Evolutionary conservation across 1,140 invertebrate genomes (phyloP).

Genomic region (Scaptomyza montana): DNA sequence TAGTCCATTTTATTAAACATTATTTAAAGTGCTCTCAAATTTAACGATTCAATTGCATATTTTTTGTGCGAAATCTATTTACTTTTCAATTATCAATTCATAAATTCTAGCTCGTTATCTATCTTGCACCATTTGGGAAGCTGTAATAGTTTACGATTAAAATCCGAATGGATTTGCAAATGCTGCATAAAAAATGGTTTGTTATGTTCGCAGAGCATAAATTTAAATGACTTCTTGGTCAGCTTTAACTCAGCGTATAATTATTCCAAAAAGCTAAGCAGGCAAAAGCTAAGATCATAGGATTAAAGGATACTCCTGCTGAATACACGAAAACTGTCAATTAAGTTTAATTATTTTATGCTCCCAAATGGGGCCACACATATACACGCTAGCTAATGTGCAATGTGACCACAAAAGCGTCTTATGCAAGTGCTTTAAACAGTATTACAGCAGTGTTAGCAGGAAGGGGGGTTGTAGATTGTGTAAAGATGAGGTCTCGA

Average conservation of each 20-base stretch:
- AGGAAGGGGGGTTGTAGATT: background rate
- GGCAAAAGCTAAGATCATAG: constrained; percentile 77
- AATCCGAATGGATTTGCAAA: background rate
- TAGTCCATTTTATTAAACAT: too few species aligned
- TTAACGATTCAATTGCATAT: too few species aligned
- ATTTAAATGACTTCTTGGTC: constrained; percentile 7
- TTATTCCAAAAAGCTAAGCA: constrained; percentile 66
- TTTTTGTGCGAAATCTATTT: too few species aligned
- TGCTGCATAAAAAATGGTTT: too few species aligned
- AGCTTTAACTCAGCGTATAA: constrained; percentile 23
- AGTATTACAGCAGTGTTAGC: background rate
- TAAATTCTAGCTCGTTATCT: background rate
- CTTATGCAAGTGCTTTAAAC: constrained; percentile 62
- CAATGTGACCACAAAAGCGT: constrained; percentile 48
- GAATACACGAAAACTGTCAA: constrained; percentile 64
- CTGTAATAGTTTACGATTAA: background rate
- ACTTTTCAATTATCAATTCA: background rate
- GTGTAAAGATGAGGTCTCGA: constrained; percentile 9
- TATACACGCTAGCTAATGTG: constrained; percentile 48
- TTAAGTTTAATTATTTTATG: constrained; percentile 81
- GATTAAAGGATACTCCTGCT: constrained; percentile 47
- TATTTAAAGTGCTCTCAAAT: too few species aligned
- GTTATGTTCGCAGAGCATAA: background rate
- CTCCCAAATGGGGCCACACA: constrained; percentile 43
- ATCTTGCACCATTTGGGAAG: background rate